Conservation (phyloP, 1,140 invertebrate species). For the Leptopilina boulardi region DNA sequence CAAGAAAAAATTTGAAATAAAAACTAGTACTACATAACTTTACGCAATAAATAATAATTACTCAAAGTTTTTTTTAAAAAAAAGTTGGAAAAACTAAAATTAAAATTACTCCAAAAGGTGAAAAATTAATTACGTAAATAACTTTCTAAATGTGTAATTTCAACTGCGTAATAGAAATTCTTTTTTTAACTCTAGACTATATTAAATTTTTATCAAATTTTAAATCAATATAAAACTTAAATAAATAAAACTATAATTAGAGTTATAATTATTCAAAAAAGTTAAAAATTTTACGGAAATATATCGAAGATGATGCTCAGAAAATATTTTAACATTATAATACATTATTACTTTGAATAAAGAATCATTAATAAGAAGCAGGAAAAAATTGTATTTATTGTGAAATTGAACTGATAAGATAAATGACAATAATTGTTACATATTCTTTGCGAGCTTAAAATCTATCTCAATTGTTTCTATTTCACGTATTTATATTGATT, state of each 20-base stretch:
- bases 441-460: neutral
- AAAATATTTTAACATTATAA: neutral
- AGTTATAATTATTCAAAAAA: neutral
- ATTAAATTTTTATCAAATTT: no score
- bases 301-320: neutral
- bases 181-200: no score
- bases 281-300: neutral
- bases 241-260: no score
- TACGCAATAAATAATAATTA: no score
- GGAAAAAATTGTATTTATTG: constrained; percentile 17
- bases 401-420: constrained; percentile 20
- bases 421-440: constrained; percentile 4
- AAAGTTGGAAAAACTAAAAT: no score
- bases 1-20: neutral
- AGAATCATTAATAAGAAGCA: neutral
- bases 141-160: no score
- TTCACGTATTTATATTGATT: neutral
- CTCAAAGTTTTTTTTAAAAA: no score
- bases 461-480: constrained; percentile 27
- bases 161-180: no score
- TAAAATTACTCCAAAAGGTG: no score
- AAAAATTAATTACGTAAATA: no score
- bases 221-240: no score
- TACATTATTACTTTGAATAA: neutral
- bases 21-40: neutral